These are phyloP conservation scores for Eristalinus sepulchralis DNA, from an alignment of 2,888 invertebrate species.

Conservation along the genomic window DNA sequence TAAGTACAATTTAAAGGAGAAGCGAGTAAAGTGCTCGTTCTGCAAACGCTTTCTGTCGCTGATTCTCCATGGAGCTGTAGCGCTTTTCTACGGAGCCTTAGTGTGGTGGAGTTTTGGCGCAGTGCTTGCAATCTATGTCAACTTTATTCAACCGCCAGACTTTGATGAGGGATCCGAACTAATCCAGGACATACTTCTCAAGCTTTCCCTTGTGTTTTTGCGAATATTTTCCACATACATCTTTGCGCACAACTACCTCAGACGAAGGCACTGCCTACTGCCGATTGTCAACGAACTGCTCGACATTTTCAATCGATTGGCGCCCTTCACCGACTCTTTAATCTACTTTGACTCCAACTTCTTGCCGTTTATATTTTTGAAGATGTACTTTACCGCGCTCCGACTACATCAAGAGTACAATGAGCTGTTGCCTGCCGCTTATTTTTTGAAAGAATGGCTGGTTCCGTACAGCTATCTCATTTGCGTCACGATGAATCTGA, in stretches of 20 bases:
- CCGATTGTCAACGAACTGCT: not conserved
- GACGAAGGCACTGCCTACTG: not conserved
- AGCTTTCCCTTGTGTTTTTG: not conserved
- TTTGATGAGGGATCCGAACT: not conserved
- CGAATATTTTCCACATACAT: not conserved
- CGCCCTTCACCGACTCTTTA: not conserved
- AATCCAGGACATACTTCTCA: not conserved
- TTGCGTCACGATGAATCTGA: not conserved
- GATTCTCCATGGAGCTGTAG: not conserved
- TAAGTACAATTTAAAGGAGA: not conserved
- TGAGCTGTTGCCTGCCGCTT: not conserved
- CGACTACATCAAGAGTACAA: not conserved
- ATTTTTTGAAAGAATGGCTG: not conserved
- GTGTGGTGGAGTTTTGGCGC: not conserved
- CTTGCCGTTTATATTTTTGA: no score
- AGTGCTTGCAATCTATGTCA: not conserved
- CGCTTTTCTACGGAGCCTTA: not conserved
- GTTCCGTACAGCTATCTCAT: not conserved
- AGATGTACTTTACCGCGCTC: not conserved
- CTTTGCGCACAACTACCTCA: not conserved
- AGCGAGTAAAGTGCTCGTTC: not conserved
- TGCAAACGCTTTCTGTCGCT: not conserved
- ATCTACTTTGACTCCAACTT: not conserved
- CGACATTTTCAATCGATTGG: not conserved
- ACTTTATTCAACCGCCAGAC: not conserved